Conservation (phyloP, 2,113 vertebrate genomes). For the Gymnarchus niloticus region DNA sequence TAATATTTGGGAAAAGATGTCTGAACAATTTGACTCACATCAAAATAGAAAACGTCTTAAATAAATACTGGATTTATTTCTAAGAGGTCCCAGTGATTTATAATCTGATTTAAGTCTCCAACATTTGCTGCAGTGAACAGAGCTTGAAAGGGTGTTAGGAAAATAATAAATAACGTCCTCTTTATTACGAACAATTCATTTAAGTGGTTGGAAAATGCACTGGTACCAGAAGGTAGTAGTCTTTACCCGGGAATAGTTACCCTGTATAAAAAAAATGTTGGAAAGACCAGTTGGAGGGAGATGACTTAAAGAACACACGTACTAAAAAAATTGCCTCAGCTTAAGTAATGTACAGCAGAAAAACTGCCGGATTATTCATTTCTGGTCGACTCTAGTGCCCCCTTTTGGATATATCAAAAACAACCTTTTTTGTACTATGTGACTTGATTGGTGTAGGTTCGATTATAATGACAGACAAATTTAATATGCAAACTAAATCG, state of each 20-base stretch:
- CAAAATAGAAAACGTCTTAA: background rate
- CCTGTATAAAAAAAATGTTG: background rate
- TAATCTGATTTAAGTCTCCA: background rate
- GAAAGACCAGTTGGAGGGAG: background rate
- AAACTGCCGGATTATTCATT: background rate
- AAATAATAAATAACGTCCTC: too few relatives aligned
- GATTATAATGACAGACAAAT: background rate
- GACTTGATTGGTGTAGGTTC: background rate
- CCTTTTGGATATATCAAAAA: slow-evolving; percentile 14
- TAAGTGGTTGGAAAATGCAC: too few relatives aligned
- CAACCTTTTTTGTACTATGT: background rate
- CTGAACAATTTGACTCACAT: background rate
- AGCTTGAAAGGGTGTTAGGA: too few relatives aligned
- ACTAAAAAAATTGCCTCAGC: background rate
- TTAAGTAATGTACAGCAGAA: background rate
- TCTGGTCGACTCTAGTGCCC: slow-evolving; percentile 21
- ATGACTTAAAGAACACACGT: background rate
- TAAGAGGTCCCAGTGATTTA: background rate
- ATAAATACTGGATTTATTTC: background rate
- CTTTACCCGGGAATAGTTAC: too few relatives aligned
- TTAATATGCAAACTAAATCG: background rate
- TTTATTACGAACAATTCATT: too few relatives aligned
- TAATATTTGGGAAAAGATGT: background rate
- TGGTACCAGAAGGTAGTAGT: too few relatives aligned
- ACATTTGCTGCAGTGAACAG: too few relatives aligned